Evolutionary conservation across 2,797 vertebrate species (phyloP), one percentile per base, ranked within the genome.

Genomic region (Notolepis coatsorum): DNA sequence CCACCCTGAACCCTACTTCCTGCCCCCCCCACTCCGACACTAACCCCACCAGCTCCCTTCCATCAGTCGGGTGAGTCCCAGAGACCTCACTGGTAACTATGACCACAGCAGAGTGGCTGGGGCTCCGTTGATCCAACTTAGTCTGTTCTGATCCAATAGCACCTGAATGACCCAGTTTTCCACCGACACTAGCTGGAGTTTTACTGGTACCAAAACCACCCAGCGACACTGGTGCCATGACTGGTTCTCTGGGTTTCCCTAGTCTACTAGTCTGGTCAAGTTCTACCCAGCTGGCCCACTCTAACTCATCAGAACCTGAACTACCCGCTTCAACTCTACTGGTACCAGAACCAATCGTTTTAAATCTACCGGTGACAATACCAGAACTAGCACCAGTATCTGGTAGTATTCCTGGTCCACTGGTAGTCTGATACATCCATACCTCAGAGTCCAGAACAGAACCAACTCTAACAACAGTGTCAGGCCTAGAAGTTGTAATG

Each of bases 81-180:
- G 49, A 56, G 5, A 20, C 50, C 0, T 43, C 2, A 0, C 18
- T 27, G 1, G 25, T 31, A 6, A 74, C 37, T 0, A 20, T 62
- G 20, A 66, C 50, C 3, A 63, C 23, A 7, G 64, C 37, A 31
- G 70, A 66, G 41, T 49, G 43, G 38, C 9, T 43, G 23, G 15
- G 21, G 2, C 1, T 9, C 1, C 53, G 42, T 38, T 46, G 12
- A n/a, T 51, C 10, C 45, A 27, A n/a, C n/a, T n/a, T n/a, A n/a
- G n/a, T 46, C 25, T 42, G 18, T 13, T 64, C 60, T 55, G 52
- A 67, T 24, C 15, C 2, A 37, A 20, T 23, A 10, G 33, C 50
- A 43, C 24, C 1, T 33, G 42, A 25, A n/a, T n/a, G n/a, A n/a
- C n/a, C n/a, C n/a, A n/a, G n/a, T n/a, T n/a, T n/a, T n/a, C n/a